Evolutionary conservation across 2,888 invertebrate genomes (phyloP), one percentile per base, ranked within the genome.

Genomic region (Chirona hameri): DNA sequence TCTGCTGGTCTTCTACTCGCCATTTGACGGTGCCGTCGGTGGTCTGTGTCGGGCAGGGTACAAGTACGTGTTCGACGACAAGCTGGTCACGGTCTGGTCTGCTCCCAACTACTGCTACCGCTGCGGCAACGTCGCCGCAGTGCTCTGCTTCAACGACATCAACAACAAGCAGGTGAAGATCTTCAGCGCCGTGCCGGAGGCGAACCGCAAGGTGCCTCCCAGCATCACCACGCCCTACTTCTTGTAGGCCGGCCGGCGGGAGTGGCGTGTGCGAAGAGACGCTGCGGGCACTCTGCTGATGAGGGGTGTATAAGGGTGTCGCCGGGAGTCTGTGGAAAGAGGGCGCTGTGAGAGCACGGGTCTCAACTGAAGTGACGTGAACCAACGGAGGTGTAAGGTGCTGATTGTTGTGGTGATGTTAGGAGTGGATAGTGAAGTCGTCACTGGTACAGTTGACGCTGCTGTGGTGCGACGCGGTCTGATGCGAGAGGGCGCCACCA

Each of bases 61-160:
- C 89, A 98, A 97, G 90, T 99, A 97, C 88, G 97, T 99, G 96
- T 99, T 99, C 89, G 94, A 98, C 87, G 94, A 97, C 86, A 94
- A 95, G 88, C 90, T 99, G 86, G 98, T 99, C 60, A 99, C 99
- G 0, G 97, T 99, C 2, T 99, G 99, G 97, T 98, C 99, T 27
- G 99, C 99, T 10, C 99, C 99, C 9, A 99, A 99, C 90, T 99
- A 99, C 89, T 99, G 99, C 89, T 99, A 99, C 88, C 93, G 99
- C 48, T 99, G 99, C 88, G 99, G 99, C 81, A 99, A 99, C 88
- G 93, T 98, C 83, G 99, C 99, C 9, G 97, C 99, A 82, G 98
- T 99, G 86, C 90, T 99, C 87, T 94, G 95, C 88, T 96, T 99
- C 88, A 91, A 92, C 84, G 92, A 93, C 84, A 92, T 93, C 14